phyloP scores from a whole-genome alignment of 2,797 vertebrate species.

The Micropoecilia bifurca region DNA sequence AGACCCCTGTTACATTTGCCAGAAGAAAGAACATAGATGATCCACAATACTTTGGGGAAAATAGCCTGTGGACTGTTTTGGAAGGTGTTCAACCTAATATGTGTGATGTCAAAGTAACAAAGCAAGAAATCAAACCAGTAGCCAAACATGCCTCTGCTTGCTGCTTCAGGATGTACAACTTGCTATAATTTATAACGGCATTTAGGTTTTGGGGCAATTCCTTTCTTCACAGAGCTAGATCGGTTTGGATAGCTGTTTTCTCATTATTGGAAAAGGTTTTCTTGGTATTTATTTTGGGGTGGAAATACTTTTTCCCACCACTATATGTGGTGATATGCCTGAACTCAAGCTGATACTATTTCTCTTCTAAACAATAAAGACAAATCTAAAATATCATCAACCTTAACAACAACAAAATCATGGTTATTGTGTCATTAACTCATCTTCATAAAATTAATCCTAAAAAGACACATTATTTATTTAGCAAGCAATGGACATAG shows the following conservation, averaged over 20 bases:
- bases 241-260: background rate
- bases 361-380: background rate
- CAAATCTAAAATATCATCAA: background rate
- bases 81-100: background rate
- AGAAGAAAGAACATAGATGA: background rate
- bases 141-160: background rate
- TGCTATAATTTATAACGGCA: background rate
- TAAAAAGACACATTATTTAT: constrained; percentile 44
- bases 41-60: background rate
- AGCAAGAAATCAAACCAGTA: background rate
- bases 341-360: background rate
- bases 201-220: background rate
- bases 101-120: background rate
- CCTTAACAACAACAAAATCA: background rate
- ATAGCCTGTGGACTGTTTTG: background rate
- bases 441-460: background rate
- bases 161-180: background rate
- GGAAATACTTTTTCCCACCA: background rate
- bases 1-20: background rate
- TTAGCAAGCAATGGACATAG: constrained; percentile 22
- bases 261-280: background rate
- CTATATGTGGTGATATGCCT: background rate
- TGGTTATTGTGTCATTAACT: background rate
- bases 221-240: background rate
- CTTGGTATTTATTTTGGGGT: background rate